Conservation (phyloP, 2,797 vertebrate species). For the Pachyuromys duprasi region DNA sequence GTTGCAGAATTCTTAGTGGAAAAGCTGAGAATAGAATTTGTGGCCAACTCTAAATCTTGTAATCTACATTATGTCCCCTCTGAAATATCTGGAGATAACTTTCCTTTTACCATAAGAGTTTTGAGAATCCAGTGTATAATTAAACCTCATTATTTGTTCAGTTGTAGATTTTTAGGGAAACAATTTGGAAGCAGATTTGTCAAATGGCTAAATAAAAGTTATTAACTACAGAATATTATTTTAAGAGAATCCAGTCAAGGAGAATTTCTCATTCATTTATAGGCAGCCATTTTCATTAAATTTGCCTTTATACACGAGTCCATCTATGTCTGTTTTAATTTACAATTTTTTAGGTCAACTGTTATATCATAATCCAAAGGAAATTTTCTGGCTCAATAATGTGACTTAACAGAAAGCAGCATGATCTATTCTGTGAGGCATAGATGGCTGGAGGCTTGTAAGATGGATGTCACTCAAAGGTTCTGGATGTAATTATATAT, state of each 20-base stretch:
- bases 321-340: slow-evolving; percentile 72
- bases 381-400: slow-evolving; percentile 25
- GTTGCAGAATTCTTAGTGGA: background rate
- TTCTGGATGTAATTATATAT: slow-evolving; percentile 1
- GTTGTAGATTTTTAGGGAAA: background rate
- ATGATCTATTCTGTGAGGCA: slow-evolving; percentile 15
- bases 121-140: background rate
- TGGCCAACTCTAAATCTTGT: background rate
- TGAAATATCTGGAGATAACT: background rate
- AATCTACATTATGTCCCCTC: background rate
- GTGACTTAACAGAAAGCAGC: slow-evolving; percentile 46
- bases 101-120: fast-evolving
- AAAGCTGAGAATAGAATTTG: background rate
- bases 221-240: background rate
- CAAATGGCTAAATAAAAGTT: slow-evolving; percentile 44
- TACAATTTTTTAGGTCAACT: slow-evolving; percentile 48
- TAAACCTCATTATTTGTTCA: background rate
- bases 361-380: slow-evolving; percentile 52
- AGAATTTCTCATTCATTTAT: slow-evolving; percentile 68
- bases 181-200: slow-evolving; percentile 21
- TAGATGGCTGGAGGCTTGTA: slow-evolving; percentile 41
- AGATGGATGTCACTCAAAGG: slow-evolving; percentile 16
- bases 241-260: slow-evolving; percentile 25
- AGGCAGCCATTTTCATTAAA: slow-evolving; percentile 57
- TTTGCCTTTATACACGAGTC: slow-evolving; percentile 53